These are phyloP conservation scores for Chlorops oryzae DNA, from an alignment of 1,140 invertebrate genomes.

Conservation along the genomic window DNA sequence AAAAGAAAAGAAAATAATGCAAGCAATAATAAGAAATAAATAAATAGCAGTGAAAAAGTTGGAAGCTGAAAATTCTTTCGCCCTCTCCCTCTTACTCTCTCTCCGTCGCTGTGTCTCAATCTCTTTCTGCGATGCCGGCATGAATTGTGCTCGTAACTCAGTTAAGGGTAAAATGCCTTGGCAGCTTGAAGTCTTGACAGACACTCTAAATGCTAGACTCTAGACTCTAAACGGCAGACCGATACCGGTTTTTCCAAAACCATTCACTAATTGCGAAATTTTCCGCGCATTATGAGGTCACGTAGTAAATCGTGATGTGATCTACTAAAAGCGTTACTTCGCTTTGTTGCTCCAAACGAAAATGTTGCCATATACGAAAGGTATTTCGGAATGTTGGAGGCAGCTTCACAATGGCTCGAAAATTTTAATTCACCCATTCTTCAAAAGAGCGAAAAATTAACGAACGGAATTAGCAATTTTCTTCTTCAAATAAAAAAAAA, in stretches of 20 bases:
- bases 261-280: constrained; percentile 13
- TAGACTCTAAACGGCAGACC: no score
- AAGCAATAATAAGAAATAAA: no score
- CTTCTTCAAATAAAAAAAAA: not conserved
- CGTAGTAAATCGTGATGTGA: constrained; percentile 32
- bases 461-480: not conserved
- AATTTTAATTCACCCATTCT: constrained; percentile 8
- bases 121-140: constrained; percentile 13
- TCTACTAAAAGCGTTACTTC: constrained; percentile 3
- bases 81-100: constrained; percentile 12
- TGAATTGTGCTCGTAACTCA: no score
- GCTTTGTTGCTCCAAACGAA: not conserved
- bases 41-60: no score
- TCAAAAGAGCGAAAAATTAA: constrained; percentile 1
- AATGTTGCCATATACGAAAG: not conserved
- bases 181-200: constrained; percentile 20
- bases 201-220: no score
- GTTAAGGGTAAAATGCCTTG: no score
- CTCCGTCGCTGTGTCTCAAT: constrained; percentile 8
- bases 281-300: constrained; percentile 20
- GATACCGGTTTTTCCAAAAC: no score
- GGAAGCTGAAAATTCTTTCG: constrained; percentile 15
- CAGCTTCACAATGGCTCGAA: not conserved
- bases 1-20: no score
- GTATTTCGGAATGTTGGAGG: not conserved